A percentile compares a stretch with the other conserved stretches of the same genome.
These are phyloP conservation scores for Drosophila truncata DNA, from an alignment of 1,140 invertebrate genomes.

Conservation along the genomic window DNA sequence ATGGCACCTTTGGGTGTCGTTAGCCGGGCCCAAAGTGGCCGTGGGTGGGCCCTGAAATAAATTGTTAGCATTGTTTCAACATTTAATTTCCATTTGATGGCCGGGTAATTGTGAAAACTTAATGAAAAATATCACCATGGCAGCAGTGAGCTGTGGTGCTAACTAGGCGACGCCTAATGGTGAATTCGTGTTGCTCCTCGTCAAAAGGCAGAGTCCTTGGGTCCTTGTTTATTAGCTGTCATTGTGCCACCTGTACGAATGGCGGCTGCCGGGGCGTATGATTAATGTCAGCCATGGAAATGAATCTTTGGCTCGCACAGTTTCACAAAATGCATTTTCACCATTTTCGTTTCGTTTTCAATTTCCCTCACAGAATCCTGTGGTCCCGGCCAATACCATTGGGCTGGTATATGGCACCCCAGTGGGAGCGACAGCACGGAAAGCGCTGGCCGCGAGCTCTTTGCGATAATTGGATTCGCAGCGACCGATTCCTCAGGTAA, in stretches of 20 bases:
- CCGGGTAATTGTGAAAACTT: constrained; percentile 60
- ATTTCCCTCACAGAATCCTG: constrained; percentile 87
- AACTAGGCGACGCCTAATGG: constrained; percentile 51
- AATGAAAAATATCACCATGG: constrained; percentile 62
- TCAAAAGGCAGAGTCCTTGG: constrained; percentile 10
- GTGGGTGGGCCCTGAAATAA: constrained; percentile 33
- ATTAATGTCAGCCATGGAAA: constrained; percentile 22
- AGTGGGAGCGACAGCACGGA: constrained; percentile 93
- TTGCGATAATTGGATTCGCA: constrained; percentile 95
- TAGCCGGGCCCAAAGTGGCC: constrained; percentile 39
- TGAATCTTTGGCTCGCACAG: constrained; percentile 8
- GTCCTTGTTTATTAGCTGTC: constrained; percentile 16
- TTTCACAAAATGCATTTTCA: constrained; percentile 22
- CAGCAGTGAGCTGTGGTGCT: constrained; percentile 26
- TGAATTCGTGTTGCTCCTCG: constrained; percentile 36
- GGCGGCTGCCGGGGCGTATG: constrained; percentile 22
- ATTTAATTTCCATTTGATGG: constrained; percentile 65
- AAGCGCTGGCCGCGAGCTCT: constrained; percentile 91
- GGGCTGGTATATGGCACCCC: constrained; percentile 95
- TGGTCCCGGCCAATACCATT: constrained; percentile 97
- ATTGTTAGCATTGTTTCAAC: constrained; percentile 55
- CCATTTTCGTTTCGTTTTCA: constrained; percentile 23
- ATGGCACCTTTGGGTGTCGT: constrained; percentile 74
- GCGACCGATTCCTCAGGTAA: constrained; percentile 91
- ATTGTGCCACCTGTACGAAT: constrained; percentile 17